Conservation (phyloP, 2,888 invertebrate species). For the Enoplolaimus lenunculus region DNA sequence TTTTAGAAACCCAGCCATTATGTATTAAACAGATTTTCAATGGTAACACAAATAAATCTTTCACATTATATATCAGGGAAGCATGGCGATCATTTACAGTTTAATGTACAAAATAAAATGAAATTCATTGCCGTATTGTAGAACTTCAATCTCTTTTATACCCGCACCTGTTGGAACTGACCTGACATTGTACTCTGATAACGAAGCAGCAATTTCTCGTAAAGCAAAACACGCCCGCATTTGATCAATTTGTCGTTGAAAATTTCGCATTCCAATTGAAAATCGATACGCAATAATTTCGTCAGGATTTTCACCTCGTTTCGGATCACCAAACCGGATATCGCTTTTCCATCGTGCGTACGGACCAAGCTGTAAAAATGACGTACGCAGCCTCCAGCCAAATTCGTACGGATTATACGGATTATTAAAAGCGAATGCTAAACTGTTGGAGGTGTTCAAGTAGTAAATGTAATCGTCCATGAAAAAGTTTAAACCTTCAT, state of each 20-base stretch:
- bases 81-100: too few species aligned
- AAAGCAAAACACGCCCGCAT: not conserved
- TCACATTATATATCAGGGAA: too few species aligned
- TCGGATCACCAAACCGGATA: conserved; percentile 5
- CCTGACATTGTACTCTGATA: not conserved
- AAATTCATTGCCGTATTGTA: too few species aligned
- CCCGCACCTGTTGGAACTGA: not conserved
- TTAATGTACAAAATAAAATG: too few species aligned
- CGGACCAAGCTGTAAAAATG: not conserved
- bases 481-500: conserved; percentile 37
- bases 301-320: not conserved
- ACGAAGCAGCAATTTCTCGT: not conserved
- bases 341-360: conserved; percentile 10
- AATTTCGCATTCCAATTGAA: conserved; percentile 4
- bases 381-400: not conserved
- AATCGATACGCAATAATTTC: conserved; percentile 11
- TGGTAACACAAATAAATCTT: too few species aligned
- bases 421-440: not conserved
- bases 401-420: not conserved
- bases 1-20: too few species aligned
- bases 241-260: not conserved
- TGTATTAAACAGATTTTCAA: too few species aligned
- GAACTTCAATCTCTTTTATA: too few species aligned
- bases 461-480: conserved; percentile 33
- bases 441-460: conserved; percentile 18